Percentiles rank a stretch among this genome's conserved stretches.
These are phyloP conservation scores for Danio choprae DNA, from an alignment of 2,797 vertebrate genomes.

Conservation along the genomic window DNA sequence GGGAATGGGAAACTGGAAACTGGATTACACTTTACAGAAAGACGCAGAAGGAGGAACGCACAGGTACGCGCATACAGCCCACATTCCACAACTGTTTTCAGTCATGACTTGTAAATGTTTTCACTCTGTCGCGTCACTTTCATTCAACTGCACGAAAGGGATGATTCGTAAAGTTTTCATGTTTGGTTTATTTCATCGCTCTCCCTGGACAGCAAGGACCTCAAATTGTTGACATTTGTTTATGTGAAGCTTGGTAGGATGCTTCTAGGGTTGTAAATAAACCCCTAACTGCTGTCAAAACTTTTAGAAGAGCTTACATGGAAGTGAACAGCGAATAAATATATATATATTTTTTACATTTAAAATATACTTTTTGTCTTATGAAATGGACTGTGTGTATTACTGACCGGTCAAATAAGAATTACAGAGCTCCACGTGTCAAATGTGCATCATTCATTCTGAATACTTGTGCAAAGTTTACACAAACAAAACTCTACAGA, in stretches of 20 bases:
- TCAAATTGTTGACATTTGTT: background rate
- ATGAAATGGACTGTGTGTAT: background rate
- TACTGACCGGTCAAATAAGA: background rate
- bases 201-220: background rate
- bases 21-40: constrained; percentile 76
- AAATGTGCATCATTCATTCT: constrained; percentile 11
- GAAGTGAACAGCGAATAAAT: background rate
- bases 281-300: background rate
- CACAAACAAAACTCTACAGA: background rate
- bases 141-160: constrained; percentile 8
- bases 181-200: constrained; percentile 4
- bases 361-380: background rate
- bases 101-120: constrained; percentile 16
- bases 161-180: constrained; percentile 2
- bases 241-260: background rate
- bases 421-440: background rate
- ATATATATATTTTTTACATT: background rate
- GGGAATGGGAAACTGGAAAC: constrained; percentile 79
- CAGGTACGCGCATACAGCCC: constrained; percentile 69
- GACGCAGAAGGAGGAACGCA: constrained; percentile 70
- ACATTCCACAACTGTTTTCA: background rate
- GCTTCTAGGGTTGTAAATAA: background rate
- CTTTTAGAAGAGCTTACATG: background rate
- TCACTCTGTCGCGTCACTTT: background rate
- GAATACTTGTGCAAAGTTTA: background rate